These are phyloP conservation scores for Ceratotherium simum DNA, from an alignment of 2,113 vertebrate genomes.

Conservation along the genomic window DNA sequence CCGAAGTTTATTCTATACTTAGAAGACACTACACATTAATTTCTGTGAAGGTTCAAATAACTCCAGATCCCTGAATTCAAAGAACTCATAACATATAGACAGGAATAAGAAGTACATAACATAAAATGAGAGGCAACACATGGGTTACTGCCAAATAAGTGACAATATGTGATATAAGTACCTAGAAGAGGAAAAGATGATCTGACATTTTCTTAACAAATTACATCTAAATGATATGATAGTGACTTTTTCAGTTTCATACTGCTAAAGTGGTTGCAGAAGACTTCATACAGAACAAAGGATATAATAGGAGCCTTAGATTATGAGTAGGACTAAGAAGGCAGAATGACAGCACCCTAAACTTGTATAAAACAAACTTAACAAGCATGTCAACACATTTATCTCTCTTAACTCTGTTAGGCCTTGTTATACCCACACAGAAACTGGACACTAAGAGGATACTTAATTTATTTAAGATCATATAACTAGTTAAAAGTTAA, in stretches of 20 bases:
- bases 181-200: slow-evolving; percentile 25
- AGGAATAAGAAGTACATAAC: slow-evolving; percentile 8
- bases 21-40: background rate
- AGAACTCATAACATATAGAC: background rate
- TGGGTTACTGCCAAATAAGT: background rate
- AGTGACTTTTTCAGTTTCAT: slow-evolving; percentile 32
- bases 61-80: slow-evolving; percentile 49
- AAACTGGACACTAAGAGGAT: background rate
- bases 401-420: background rate
- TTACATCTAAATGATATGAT: slow-evolving; percentile 33
- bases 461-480: slow-evolving; percentile 42
- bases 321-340: background rate
- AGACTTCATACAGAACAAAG: slow-evolving; percentile 39
- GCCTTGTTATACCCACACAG: background rate
- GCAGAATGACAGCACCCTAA: background rate
- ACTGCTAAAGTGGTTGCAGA: slow-evolving; percentile 5
- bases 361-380: slow-evolving; percentile 42
- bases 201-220: slow-evolving; percentile 54
- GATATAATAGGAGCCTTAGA: background rate
- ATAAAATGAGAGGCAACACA: slow-evolving; percentile 34
- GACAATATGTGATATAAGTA: background rate
- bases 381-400: background rate
- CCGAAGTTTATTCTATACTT: background rate
- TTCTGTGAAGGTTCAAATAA: slow-evolving; percentile 50
- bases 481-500: slow-evolving; percentile 49